Conservation (phyloP, 2,888 invertebrate genomes). For the Drosophila pullipes region DNA sequence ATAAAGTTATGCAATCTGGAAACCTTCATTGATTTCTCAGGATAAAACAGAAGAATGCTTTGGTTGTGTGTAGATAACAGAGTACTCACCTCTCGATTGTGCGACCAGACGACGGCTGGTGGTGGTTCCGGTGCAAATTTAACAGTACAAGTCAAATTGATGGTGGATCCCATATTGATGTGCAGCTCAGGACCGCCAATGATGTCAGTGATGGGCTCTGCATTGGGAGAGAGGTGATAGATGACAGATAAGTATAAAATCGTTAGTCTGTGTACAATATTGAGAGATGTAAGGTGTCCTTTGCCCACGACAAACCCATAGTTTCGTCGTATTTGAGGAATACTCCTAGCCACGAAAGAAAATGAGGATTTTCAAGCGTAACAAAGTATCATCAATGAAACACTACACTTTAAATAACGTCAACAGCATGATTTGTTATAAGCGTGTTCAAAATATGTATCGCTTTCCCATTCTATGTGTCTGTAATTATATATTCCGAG, state of each 20-base stretch:
- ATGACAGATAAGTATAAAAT: not conserved
- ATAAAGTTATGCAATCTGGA: not conserved
- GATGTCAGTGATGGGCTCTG: slow-evolving; percentile 93
- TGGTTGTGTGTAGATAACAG: not conserved
- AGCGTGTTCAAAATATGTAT: not conserved
- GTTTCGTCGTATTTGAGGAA: not conserved
- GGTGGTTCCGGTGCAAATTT: slow-evolving; percentile 94
- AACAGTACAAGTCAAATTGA: slow-evolving; percentile 94
- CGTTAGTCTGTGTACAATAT: not conserved
- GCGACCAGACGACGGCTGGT: slow-evolving; percentile 93
- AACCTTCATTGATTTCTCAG: not conserved
- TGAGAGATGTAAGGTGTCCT: not conserved
- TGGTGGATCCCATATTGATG: slow-evolving; percentile 94
- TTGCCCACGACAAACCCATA: not conserved
- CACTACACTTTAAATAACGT: not conserved
- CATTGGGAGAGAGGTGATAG: not conserved
- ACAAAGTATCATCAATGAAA: not conserved
- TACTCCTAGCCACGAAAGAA: not conserved
- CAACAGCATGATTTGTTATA: not conserved
- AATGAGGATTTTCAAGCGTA: not conserved
- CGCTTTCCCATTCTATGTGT: not conserved
- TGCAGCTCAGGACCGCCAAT: slow-evolving; percentile 93
- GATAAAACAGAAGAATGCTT: not conserved
- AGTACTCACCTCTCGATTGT: slow-evolving; percentile 88
- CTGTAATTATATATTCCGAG: not conserved